Base-by-base conservation (phyloP, 1,140 invertebrate species). In the Drosophila rufa region DNA sequence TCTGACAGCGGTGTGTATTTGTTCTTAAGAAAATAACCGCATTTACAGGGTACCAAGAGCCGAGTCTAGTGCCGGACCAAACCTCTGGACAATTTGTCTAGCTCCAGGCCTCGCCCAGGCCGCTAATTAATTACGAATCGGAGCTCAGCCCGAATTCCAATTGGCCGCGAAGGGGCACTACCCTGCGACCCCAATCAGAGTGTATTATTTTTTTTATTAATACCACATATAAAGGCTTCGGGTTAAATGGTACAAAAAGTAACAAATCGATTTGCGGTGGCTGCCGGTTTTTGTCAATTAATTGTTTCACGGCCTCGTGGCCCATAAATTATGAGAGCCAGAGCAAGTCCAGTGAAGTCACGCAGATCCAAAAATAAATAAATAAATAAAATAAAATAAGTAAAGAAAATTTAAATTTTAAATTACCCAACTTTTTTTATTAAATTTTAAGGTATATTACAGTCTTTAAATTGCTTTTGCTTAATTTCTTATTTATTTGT, bases 181-280 rank as follows among this genome's bases (percentile, higher is more conserved):
- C 69, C 53, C 69, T 73, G 68, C 43, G 69, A 73, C 69, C 69
- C 68, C 69, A 60, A 73, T 73, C 30, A 12, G 14, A 25, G 46
- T 38, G 22, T 51, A 8, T 73, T 22, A 40, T n/a, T 38, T 27
- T 48, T 47, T 15, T 47, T 22, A 14, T 7, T 8, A 27, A 50
- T 5, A 11, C 48, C 2, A 6, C 27, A 30, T 30, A 30, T 15
- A 48, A 56, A 40, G 50, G 50, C 69, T 71, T 43, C 25, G 38
- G 67, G 51, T 59, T 73, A 73, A 73, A 60, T 42, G 55, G 17
- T 46, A 43, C 27, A 38, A 36, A 36, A 48, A 50, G 30, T 43
- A 57, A 71, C 69, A 73, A 71, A 73, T 73, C 55, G 69, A 58
- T 66, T 70, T 70, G 51, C 56, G 45, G 66, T 58, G 15, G 66